These are phyloP conservation scores for Asteroscopus sphinx DNA, from an alignment of 2,888 invertebrate species.

Conservation along the genomic window DNA sequence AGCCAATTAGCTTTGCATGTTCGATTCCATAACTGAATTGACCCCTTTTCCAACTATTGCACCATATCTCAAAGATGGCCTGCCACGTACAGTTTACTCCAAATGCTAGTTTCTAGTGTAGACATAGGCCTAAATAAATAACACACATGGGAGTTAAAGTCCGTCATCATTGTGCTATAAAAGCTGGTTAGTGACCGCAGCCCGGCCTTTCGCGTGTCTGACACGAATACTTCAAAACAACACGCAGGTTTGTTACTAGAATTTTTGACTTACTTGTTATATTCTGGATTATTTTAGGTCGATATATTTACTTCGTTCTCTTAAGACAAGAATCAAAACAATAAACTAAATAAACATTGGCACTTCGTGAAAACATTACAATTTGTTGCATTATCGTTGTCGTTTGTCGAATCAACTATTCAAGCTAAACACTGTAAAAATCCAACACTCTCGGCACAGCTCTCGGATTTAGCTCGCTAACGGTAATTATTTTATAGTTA, in stretches of 20 bases:
- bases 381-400: background rate
- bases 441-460: too few relatives aligned
- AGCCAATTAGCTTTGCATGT: too few relatives aligned
- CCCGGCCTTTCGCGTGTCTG: constrained; percentile 12
- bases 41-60: too few relatives aligned
- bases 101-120: background rate
- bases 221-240: constrained; percentile 3
- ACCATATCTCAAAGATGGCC: too few relatives aligned
- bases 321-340: background rate
- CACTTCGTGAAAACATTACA: background rate
- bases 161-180: background rate
- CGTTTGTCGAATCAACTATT: background rate
- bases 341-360: background rate
- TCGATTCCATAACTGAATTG: too few relatives aligned
- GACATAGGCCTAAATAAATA: background rate
- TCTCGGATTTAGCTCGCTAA: constrained; percentile 2
- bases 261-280: background rate
- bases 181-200: constrained; percentile 15
- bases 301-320: background rate
- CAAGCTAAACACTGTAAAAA: background rate
- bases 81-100: too few relatives aligned
- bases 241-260: background rate
- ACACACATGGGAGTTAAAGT: background rate
- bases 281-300: background rate
- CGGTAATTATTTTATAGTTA: background rate